A percentile compares a stretch with the other conserved stretches of the same genome.
Conservation (phyloP, 1,140 invertebrate species). For the Stegodyphus mimosarum region DNA sequence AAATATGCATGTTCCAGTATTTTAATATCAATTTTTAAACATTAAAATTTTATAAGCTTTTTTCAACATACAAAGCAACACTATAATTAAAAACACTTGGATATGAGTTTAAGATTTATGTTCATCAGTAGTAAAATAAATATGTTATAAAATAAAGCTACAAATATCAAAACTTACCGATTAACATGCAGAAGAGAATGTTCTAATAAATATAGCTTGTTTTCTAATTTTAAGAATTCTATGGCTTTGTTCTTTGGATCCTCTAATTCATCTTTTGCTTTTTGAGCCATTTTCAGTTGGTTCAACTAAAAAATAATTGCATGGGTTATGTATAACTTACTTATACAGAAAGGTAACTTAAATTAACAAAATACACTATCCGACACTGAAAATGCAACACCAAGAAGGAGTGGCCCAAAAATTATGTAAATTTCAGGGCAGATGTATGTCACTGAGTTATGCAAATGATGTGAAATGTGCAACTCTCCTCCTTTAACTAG, state of each 20-base stretch:
- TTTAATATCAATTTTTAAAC: background rate
- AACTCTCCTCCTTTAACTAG: background rate
- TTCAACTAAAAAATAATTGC: background rate
- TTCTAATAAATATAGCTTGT: slow-evolving; percentile 76
- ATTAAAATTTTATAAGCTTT: background rate
- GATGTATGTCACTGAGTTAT: no score
- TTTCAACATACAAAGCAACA: background rate
- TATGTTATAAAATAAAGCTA: background rate
- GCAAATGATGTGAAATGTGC: background rate
- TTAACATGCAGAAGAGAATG: slow-evolving; percentile 74
- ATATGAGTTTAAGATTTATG: background rate
- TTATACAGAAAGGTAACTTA: background rate
- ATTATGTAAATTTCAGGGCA: no score
- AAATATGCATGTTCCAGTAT: background rate
- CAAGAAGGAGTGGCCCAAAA: no score
- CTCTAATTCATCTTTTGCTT: slow-evolving; percentile 87
- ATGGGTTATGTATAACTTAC: background rate
- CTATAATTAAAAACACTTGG: background rate
- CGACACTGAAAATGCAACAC: no score
- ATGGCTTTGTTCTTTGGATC: slow-evolving; percentile 89
- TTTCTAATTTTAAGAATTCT: slow-evolving; percentile 83
- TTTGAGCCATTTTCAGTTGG: slow-evolving; percentile 87
- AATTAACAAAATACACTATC: background rate
- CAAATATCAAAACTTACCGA: slow-evolving; percentile 5
- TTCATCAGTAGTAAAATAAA: background rate